These are phyloP conservation scores for Teleogryllus occipitalis DNA, from an alignment of 1,140 invertebrate genomes.

Conservation along the genomic window DNA sequence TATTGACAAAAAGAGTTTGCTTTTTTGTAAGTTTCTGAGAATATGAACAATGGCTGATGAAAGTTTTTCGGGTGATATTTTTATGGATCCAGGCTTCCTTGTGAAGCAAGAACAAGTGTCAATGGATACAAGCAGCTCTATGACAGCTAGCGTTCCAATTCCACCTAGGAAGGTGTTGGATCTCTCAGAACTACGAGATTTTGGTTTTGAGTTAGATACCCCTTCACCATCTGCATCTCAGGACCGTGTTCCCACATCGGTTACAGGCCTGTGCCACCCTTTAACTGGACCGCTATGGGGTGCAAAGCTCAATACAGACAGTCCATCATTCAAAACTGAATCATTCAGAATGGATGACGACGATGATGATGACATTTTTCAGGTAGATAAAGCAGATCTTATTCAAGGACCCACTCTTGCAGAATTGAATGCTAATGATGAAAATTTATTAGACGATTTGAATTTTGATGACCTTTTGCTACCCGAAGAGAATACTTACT, in stretches of 20 bases:
- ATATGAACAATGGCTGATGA: conserved; percentile 41
- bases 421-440: conserved; percentile 77
- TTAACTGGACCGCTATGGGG: conserved; percentile 38
- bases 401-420: conserved; percentile 74
- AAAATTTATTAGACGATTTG: conserved; percentile 68
- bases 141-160: conserved; percentile 26
- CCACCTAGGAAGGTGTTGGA: conserved; percentile 29
- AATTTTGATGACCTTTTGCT: conserved; percentile 77
- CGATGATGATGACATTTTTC: conserved; percentile 83
- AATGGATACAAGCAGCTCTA: conserved; percentile 25
- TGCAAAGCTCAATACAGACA: conserved; percentile 37
- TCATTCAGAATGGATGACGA: conserved; percentile 73
- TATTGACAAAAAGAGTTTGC: too few species aligned
- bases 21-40: not conserved
- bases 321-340: conserved; percentile 41
- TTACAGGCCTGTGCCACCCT: conserved; percentile 36
- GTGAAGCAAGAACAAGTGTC: conserved; percentile 43
- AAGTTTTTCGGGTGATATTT: conserved; percentile 44
- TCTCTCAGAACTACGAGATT: conserved; percentile 38
- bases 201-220: conserved; percentile 36
- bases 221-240: conserved; percentile 22
- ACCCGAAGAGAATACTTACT: conserved; percentile 53
- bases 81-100: conserved; percentile 41
- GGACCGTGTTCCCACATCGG: not conserved
- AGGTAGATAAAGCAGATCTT: conserved; percentile 79